These are phyloP conservation scores for Australoheros scitulus DNA, from an alignment of 2,113 vertebrate genomes.

Conservation along the genomic window DNA sequence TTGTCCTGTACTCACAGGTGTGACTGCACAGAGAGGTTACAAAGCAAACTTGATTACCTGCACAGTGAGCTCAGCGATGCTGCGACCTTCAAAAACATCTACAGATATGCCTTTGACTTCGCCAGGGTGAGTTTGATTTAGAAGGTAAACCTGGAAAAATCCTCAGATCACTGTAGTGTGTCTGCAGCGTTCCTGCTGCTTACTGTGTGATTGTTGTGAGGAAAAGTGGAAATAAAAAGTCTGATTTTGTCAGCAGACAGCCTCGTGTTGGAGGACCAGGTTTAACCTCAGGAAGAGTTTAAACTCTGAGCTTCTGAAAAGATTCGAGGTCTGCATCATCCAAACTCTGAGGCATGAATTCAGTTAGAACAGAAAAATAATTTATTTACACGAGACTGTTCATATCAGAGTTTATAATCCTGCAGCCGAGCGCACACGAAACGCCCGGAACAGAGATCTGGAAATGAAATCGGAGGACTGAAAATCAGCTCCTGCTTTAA, in stretches of 20 bases:
- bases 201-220: background rate
- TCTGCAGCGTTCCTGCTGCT: background rate
- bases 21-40: slow-evolving; percentile 92
- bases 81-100: slow-evolving; percentile 93
- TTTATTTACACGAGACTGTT: too few relatives aligned
- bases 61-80: slow-evolving; percentile 90
- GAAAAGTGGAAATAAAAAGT: background rate
- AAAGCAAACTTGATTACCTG: slow-evolving; percentile 92
- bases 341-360: too few relatives aligned
- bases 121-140: slow-evolving; percentile 85
- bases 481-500: too few relatives aligned
- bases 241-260: background rate
- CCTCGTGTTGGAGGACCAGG: too few relatives aligned
- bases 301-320: too few relatives aligned
- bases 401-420: too few relatives aligned
- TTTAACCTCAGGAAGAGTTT: too few relatives aligned
- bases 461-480: too few relatives aligned
- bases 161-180: background rate
- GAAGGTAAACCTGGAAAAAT: background rate
- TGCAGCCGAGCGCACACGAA: too few relatives aligned
- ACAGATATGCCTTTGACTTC: slow-evolving; percentile 99
- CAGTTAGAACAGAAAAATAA: too few relatives aligned
- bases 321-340: too few relatives aligned
- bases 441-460: too few relatives aligned
- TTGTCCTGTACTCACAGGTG: slow-evolving; percentile 79